phyloP scores from a whole-genome alignment of 2,888 invertebrate species.

The Alsophila aescularia region DNA sequence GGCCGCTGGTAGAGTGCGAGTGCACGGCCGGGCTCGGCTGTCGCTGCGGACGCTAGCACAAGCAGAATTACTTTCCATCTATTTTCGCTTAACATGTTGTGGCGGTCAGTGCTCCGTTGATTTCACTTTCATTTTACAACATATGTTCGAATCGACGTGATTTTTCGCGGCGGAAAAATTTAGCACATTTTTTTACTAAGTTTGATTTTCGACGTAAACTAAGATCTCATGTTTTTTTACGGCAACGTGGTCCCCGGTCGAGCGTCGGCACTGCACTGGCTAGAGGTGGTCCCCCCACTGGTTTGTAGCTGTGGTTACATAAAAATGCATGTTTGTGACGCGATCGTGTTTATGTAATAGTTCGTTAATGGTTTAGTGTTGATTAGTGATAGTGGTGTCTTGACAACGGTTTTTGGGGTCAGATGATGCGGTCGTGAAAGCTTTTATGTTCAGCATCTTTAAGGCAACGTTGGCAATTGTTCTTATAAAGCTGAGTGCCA shows the following conservation, averaged over 20 bases:
- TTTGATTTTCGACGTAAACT: slow-evolving; percentile 36
- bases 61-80: slow-evolving; percentile 80
- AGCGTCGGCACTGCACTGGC: slow-evolving; percentile 43
- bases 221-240: slow-evolving; percentile 49
- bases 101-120: slow-evolving; percentile 71
- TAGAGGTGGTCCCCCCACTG: slow-evolving; percentile 29
- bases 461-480: too few relatives aligned
- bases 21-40: slow-evolving; percentile 74
- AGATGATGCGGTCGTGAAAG: slow-evolving; percentile 35
- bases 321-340: slow-evolving; percentile 58
- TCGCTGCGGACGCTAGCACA: slow-evolving; percentile 62
- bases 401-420: slow-evolving; percentile 49
- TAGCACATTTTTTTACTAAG: slow-evolving; percentile 49
- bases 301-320: slow-evolving; percentile 45
- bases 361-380: slow-evolving; percentile 29
- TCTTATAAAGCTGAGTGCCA: too few relatives aligned
- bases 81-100: slow-evolving; percentile 78
- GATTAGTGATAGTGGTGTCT: slow-evolving; percentile 53
- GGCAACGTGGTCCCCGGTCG: slow-evolving; percentile 44
- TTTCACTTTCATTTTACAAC: slow-evolving; percentile 76
- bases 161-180: slow-evolving; percentile 37
- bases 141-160: slow-evolving; percentile 29
- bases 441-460: too few relatives aligned
- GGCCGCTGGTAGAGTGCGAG: slow-evolving; percentile 67
- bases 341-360: slow-evolving; percentile 48